Conservation (phyloP, 2,113 vertebrate species). For the Microtus montanus region DNA sequence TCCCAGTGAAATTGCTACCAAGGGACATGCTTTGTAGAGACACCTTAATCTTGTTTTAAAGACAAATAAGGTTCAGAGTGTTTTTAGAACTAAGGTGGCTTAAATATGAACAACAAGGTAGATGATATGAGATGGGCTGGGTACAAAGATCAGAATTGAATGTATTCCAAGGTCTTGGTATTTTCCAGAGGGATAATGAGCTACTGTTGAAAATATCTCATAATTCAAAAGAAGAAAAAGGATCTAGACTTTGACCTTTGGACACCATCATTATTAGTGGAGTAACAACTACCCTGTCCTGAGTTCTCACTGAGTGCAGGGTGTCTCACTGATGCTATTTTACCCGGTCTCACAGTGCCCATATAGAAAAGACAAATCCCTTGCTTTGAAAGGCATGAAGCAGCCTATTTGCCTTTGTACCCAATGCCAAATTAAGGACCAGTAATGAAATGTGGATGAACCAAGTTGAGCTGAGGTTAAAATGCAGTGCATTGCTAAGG, state of each 20-base stretch:
- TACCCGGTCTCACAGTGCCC: neutral
- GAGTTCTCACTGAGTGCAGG: neutral
- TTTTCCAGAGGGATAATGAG: constrained; percentile 54
- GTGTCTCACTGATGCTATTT: constrained; percentile 12
- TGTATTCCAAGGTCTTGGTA: constrained; percentile 18
- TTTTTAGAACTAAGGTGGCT: constrained; percentile 49
- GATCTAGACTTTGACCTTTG: constrained; percentile 5
- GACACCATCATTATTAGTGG: neutral
- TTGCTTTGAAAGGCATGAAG: no score
- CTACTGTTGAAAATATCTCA: constrained; percentile 45
- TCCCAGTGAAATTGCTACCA: neutral
- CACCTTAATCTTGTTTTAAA: neutral
- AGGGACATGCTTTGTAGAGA: neutral
- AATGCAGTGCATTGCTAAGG: no score
- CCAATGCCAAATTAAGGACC: no score
- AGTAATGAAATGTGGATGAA: no score
- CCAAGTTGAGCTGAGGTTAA: no score
- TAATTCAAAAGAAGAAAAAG: constrained; percentile 39
- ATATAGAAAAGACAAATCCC: neutral
- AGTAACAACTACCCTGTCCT: neutral
- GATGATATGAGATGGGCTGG: neutral
- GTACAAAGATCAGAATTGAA: constrained; percentile 45
- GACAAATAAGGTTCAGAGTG: neutral
- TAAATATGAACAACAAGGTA: constrained; percentile 9
- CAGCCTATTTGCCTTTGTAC: no score